These are phyloP conservation scores for Wiebesia pumilae DNA, from an alignment of 1,140 invertebrate species.

Conservation along the genomic window DNA sequence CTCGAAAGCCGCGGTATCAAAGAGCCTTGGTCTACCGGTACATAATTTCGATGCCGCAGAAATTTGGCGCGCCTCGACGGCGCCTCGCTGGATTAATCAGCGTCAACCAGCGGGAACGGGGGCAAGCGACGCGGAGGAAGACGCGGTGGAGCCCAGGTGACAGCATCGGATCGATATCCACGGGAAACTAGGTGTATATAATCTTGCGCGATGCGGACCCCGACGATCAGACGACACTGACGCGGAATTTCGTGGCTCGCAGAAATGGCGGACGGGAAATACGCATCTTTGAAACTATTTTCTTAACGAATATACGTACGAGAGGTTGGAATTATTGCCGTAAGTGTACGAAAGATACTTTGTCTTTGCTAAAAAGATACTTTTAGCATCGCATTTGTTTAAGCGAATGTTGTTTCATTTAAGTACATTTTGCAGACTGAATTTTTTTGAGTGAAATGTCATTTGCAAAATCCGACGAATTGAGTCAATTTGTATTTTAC, in stretches of 20 bases:
- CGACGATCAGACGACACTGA: neutral
- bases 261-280: neutral
- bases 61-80: slow-evolving; percentile 2
- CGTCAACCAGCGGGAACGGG: slow-evolving; percentile 14
- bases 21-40: neutral
- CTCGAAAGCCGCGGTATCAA: slow-evolving; percentile 37
- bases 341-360: neutral
- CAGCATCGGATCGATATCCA: slow-evolving; percentile 22
- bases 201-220: neutral
- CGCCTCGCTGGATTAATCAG: neutral
- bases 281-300: neutral
- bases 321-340: neutral
- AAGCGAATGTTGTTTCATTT: neutral
- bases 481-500: too few species aligned
- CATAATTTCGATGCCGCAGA: slow-evolving; percentile 42
- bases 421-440: neutral
- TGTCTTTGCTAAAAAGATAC: too few species aligned
- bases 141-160: slow-evolving; percentile 26
- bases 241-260: neutral
- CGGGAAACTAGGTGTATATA: neutral
- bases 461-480: too few species aligned
- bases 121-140: neutral
- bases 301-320: neutral
- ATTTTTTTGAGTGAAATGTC: neutral
- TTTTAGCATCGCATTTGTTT: too few species aligned